Evolutionary conservation across 2,888 invertebrate genomes (phyloP).

Genomic region (Sinodicranocentrus sp.): DNA sequence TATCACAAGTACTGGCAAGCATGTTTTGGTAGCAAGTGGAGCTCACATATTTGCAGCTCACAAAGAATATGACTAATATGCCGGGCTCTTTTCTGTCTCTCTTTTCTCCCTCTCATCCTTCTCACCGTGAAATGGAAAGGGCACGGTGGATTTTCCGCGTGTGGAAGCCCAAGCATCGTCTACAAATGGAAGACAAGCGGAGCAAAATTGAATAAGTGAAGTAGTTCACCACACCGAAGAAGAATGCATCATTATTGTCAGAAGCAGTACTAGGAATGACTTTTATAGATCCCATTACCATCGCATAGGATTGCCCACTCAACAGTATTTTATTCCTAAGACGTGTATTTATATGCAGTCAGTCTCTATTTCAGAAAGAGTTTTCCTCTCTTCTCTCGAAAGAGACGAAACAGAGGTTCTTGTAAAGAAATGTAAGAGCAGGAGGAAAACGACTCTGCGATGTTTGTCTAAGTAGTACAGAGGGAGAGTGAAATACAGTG

Average conservation of each 20-base stretch:
- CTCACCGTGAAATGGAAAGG: too few relatives aligned
- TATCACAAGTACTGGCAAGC: too few relatives aligned
- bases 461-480: not conserved
- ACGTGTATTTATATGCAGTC: conserved; percentile 46
- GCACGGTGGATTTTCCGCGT: too few relatives aligned
- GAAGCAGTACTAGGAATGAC: conserved; percentile 46
- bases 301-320: conserved; percentile 48
- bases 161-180: too few relatives aligned
- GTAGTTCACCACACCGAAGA: conserved; percentile 38
- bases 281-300: conserved; percentile 61
- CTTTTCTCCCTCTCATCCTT: too few relatives aligned
- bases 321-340: conserved; percentile 48
- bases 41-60: too few relatives aligned
- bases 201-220: conserved; percentile 31
- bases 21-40: too few relatives aligned
- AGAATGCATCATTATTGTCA: conserved; percentile 62
- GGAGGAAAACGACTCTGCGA: not conserved
- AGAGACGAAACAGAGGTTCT: too few relatives aligned
- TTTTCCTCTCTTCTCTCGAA: conserved; percentile 20
- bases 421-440: too few relatives aligned
- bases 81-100: too few relatives aligned
- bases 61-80: too few relatives aligned
- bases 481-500: too few relatives aligned
- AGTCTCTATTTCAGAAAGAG: conserved; percentile 19
- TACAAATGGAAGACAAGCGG: not conserved